These are phyloP conservation scores for Patella caerulea DNA, from an alignment of 2,888 invertebrate species.

Conservation along the genomic window DNA sequence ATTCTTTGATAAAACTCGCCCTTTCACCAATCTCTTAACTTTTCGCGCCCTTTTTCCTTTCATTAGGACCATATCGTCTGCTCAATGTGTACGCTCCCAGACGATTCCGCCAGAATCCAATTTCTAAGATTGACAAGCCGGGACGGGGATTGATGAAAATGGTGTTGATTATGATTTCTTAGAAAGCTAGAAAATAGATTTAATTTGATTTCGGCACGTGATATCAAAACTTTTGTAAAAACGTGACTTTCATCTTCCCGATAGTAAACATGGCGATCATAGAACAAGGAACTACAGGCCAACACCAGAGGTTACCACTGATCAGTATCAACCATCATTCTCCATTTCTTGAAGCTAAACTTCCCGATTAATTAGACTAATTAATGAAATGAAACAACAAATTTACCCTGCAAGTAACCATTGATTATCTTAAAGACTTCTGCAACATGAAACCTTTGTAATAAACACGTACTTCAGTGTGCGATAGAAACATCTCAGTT, in stretches of 20 bases:
- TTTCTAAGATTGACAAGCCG: constrained; percentile 9
- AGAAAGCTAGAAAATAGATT: constrained; percentile 8
- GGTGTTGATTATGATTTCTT: constrained; percentile 2
- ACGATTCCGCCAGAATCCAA: constrained; percentile 5
- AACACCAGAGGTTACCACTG: not conserved
- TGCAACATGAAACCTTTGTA: no score
- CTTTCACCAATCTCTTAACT: constrained; percentile 13
- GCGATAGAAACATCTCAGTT: no score
- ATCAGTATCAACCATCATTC: no score
- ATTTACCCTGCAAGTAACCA: no score
- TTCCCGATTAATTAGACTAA: no score
- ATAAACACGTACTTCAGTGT: no score
- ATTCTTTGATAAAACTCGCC: constrained; percentile 10
- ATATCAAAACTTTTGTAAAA: not conserved
- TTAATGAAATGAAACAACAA: no score
- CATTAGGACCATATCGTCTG: not conserved
- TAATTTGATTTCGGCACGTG: constrained; percentile 11
- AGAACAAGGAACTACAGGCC: not conserved
- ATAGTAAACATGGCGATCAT: not conserved
- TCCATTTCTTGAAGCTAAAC: no score
- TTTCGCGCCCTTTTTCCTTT: constrained; percentile 9
- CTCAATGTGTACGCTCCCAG: constrained; percentile 6
- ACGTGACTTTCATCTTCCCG: not conserved
- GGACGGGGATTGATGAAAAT: constrained; percentile 3
- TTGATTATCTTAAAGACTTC: no score